Evolutionary conservation across 2,888 invertebrate species (phyloP).

Genomic region (Melanargia galathea): DNA sequence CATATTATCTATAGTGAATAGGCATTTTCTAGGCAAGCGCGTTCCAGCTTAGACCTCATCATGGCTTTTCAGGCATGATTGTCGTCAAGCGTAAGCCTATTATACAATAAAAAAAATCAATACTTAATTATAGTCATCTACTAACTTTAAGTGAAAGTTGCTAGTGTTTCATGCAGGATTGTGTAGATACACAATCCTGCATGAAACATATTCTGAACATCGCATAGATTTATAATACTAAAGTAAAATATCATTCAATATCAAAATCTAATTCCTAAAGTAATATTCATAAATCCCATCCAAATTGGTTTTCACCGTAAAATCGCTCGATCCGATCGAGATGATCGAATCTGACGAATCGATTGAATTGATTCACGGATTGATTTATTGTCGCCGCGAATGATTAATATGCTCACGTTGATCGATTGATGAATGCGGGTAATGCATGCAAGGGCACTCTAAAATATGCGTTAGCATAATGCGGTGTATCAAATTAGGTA

Average conservation of each 20-base stretch:
- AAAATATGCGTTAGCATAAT: slow-evolving; percentile 16
- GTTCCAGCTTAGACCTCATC: too few relatives aligned
- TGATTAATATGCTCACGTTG: slow-evolving; percentile 71
- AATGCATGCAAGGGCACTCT: slow-evolving; percentile 27
- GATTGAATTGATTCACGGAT: slow-evolving; percentile 60
- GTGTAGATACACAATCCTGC: too few relatives aligned
- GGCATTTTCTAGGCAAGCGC: too few relatives aligned
- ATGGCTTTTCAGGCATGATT: too few relatives aligned
- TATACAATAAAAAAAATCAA: too few relatives aligned
- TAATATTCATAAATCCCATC: slow-evolving; percentile 40
- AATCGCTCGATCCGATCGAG: slow-evolving; percentile 55
- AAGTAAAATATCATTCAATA: not conserved
- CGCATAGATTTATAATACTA: not conserved
- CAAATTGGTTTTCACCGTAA: slow-evolving; percentile 65
- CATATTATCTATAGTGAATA: too few relatives aligned
- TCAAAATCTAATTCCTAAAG: slow-evolving; percentile 21
- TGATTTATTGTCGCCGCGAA: slow-evolving; percentile 68
- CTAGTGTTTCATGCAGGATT: too few relatives aligned
- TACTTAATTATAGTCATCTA: too few relatives aligned
- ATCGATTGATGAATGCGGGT: slow-evolving; percentile 47
- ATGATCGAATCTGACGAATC: slow-evolving; percentile 71
- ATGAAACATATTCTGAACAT: too few relatives aligned
- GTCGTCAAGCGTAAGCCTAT: too few relatives aligned
- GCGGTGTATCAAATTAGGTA: slow-evolving; percentile 14
- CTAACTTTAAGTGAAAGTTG: too few relatives aligned